Evolutionary conservation across 2,113 vertebrate genomes (phyloP), one percentile per base, ranked within the genome.

Genomic region (Strigops habroptila): DNA sequence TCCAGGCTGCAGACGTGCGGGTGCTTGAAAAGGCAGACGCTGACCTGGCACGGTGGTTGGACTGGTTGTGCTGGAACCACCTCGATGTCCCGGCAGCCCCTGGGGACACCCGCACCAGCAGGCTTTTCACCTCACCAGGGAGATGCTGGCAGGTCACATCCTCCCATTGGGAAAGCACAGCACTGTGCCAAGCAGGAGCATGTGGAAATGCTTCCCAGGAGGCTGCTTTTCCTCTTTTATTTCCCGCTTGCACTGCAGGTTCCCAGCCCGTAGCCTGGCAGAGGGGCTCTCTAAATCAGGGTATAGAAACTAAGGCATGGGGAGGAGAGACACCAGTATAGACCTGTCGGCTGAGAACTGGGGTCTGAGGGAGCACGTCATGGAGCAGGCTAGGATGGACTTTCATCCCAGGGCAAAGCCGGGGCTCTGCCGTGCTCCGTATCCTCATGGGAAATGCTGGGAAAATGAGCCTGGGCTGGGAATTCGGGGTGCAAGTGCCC

Each of bases 381-480:
- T 0, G 1, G 63, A 53, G 35, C 48, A 10, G 37, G 18, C n/a
- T 71, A 85, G 59, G 68, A 41, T 55, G 78, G 30, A 10, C 8
- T 75, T 74, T 57, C 5, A 39, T 30, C 41, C 76, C 43, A 9
- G 31, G 39, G 22, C 51, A 76, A 65, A 75, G 55, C 51, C 14
- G 6, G 8, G 57, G 25, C 35, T 31, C 44, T 74, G 44, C 68
- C 0, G 2, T 7, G 18, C 14, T 44, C 35, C n/a, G 2, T 5
- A 19, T 52, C 27, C 60, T 16, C 1, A 1, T 0, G 7, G 39
- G 39, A 82, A 53, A 31, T 2, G 0, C 9, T 1, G 3, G n/a
- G 41, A 21, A 21, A 60, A 16, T 1, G 4, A 15, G 7, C 15
- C 18, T 8, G 14, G 28, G n/a, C 23, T 55, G 49, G 23, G 33